Evolutionary conservation across 2,888 invertebrate species (phyloP).

Genomic region (Cantharis rufa): DNA sequence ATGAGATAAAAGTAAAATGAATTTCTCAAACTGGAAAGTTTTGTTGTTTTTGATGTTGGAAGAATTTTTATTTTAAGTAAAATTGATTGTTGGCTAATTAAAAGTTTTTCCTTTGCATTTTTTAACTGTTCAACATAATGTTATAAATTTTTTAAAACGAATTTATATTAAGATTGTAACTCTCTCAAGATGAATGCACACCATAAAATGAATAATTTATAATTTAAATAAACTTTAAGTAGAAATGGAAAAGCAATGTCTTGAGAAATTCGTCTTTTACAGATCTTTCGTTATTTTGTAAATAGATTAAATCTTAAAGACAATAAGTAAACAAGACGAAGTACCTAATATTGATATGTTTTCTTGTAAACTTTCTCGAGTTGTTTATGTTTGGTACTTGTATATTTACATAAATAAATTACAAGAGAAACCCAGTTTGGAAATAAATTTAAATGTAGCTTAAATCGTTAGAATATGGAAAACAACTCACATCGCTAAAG

Average conservation of each 20-base stretch:
- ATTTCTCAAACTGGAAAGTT: neutral
- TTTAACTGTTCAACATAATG: neutral
- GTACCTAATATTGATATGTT: neutral
- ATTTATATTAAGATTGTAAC: neutral
- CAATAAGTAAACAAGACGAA: neutral
- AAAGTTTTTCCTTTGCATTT: neutral
- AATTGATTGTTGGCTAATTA: neutral
- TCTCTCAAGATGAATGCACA: neutral
- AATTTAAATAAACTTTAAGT: slow-evolving; percentile 1
- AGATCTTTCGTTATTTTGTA: neutral
- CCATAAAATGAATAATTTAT: neutral
- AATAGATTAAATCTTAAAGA: slow-evolving; percentile 2
- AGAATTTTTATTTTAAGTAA: neutral
- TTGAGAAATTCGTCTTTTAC: slow-evolving; percentile 1
- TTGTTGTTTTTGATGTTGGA: neutral
- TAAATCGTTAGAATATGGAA: neutral
- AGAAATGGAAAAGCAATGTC: slow-evolving; percentile 12
- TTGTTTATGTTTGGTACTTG: neutral
- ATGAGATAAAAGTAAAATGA: neutral
- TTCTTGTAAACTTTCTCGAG: neutral
- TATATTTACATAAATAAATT: neutral
- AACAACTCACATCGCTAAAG: neutral
- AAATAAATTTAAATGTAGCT: neutral
- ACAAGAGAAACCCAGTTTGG: neutral
- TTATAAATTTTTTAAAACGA: neutral